Evolutionary conservation across 2,113 vertebrate species (phyloP), one percentile per base, ranked within the genome.

Genomic region (Galbula dea): DNA sequence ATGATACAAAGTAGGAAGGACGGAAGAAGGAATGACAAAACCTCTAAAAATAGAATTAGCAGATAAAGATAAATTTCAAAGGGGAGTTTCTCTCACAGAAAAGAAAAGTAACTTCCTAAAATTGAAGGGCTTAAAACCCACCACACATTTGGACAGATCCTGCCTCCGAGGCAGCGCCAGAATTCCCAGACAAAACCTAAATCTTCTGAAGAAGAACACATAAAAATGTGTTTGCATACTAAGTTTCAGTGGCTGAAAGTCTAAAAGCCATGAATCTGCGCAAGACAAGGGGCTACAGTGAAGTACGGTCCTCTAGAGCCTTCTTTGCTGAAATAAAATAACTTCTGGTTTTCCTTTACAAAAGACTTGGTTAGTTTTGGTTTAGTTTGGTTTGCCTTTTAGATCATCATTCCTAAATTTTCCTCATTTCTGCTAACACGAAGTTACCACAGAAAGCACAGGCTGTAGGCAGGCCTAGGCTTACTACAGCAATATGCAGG

Each of bases 151-250:
- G 59, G 62, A 85, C 4, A 57, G 36, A 54, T 0, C 3, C 10
- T n/a, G 26, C 34, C 1, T 2, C 4, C 2, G 10, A 76, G 8
- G 3, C 5, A 51, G 93, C 16, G 41, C 10, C 26, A 74, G 32
- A 74, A 62, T 67, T 67, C 21, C 22, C 18, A 27, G 10, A 62
- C 5, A 37, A 77, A 84, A 61, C 73, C 34, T 0, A 88, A 54
- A 55, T 8, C 0, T 15, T 74, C 45, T 2, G 45, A 36, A 13
- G 7, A 32, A 8, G 43, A 4, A 34, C 7, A 58, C 7, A 36
- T 27, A 59, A 62, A 76, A 43, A 48, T 2, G 3, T 13, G 20
- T 24, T 90, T 36, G n/a, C 17, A 54, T 37, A 36, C 14, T 17
- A 81, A 46, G 15, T 36, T 90, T 87, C 54, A 80, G 71, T 24